Base-by-base conservation (phyloP, 2,888 invertebrate genomes). In the Maniola hyperantus region DNA sequence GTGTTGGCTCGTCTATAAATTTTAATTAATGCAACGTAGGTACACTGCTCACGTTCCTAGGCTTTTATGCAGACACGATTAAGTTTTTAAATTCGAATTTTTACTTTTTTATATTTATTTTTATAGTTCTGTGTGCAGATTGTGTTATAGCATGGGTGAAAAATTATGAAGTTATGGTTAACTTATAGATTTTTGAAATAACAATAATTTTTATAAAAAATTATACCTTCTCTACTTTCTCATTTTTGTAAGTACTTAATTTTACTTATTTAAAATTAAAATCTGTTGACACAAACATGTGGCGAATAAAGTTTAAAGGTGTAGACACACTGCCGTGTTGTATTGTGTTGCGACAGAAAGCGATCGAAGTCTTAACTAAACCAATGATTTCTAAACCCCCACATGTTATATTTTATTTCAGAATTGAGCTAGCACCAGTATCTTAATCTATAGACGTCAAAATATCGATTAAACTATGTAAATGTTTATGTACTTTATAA, bases 21-120 rank as follows among this genome's bases (percentile, higher is more conserved):
- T 15, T 8, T 34, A 15, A 54, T 34, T 54, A 54, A 58, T 42
- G 57, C 26, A 57, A 57, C 42, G 57, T n/a, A n/a, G n/a, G n/a
- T 13, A 44, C 13, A 42, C 20, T 4, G 42, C 20, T 44, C 57
- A 42, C 57, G 42, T 44, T 20, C 42, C 26, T n/a, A 20, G 26
- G 11, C 39, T 42, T 58, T 58, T 42, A 42, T 42, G 13, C 4
- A 44, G 20, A 44, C 57, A 57, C 20, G 20, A 42, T 44, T 39
- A 20, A 44, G 42, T 58, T 42, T 10, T 53, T 34, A 8, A 20
- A 20, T 11, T 51, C 18, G 51, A 51, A 51, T 18, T 11, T 5
- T 2, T 8, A 11, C 11, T 26, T 26, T 26, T 26, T 26, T 26
- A 26, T 26, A 26, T 26, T 26, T 4, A 4, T 26, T 26, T 26